Percentiles rank a stretch among this genome's conserved stretches.
phyloP scores from a whole-genome alignment of 2,888 invertebrate species.

The Microctonus aethiopoides region DNA sequence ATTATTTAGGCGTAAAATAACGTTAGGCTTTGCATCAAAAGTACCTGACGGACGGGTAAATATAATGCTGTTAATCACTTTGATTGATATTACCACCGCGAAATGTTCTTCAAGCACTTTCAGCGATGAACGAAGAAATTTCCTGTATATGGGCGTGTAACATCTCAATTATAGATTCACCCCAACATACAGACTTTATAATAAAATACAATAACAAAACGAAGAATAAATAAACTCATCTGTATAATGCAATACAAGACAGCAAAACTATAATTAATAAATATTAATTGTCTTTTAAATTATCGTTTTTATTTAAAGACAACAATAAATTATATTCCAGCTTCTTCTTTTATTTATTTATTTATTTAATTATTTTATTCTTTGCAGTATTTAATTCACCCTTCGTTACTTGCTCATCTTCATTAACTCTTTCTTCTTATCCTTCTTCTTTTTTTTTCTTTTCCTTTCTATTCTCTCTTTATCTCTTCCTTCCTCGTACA shows the following conservation, averaged over 20 bases:
- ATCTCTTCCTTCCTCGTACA: too few species aligned
- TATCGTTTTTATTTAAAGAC: too few species aligned
- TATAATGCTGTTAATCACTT: background rate
- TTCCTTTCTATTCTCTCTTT: background rate
- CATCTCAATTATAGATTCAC: background rate
- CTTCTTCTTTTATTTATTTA: background rate
- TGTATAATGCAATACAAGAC: background rate
- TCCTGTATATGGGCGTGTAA: background rate
- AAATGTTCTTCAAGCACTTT: slow-evolving; percentile 12
- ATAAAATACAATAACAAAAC: background rate
- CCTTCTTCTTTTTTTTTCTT: background rate
- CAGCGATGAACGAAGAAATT: background rate
- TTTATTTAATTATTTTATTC: background rate
- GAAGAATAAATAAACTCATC: background rate
- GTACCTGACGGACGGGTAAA: slow-evolving; percentile 16
- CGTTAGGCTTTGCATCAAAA: background rate
- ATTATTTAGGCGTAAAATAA: background rate
- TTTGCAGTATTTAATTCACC: background rate
- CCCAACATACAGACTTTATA: background rate
- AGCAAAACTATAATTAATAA: background rate
- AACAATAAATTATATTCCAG: too few species aligned
- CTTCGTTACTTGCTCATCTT: background rate
- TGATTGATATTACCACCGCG: background rate
- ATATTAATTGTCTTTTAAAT: background rate
- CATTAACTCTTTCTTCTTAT: background rate